Evolutionary conservation across 2,797 vertebrate genomes (phyloP).

Genomic region (Lithobates pipiens): DNA sequence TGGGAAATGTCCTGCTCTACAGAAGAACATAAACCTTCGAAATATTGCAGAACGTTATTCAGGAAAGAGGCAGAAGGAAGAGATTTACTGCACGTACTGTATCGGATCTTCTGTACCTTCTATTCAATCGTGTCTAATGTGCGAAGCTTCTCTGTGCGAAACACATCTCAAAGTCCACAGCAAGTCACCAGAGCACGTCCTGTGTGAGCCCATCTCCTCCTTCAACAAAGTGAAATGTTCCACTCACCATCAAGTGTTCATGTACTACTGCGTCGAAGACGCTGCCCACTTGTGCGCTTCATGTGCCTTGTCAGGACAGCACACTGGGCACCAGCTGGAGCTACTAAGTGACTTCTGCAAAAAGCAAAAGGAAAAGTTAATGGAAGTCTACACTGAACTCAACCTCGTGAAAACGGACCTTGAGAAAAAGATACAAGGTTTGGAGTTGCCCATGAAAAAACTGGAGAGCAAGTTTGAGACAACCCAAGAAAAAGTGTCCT

Average conservation of each 20-base stretch:
- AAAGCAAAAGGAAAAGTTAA: conserved; percentile 73
- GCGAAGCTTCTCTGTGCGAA: conserved; percentile 72
- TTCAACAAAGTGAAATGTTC: conserved; percentile 63
- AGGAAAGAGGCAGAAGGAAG: background rate
- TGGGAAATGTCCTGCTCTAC: conserved; percentile 59
- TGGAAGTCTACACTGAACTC: conserved; percentile 59
- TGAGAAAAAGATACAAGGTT: background rate
- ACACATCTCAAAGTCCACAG: conserved; percentile 74
- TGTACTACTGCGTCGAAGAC: conserved; percentile 76
- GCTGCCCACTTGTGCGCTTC: conserved; percentile 70
- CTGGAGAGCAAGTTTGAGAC: background rate
- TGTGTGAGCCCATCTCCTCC: conserved; percentile 65
- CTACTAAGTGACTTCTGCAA: conserved; percentile 66
- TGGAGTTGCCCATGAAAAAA: background rate
- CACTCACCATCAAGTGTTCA: conserved; percentile 66
- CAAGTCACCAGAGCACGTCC: conserved; percentile 67
- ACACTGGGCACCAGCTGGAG: conserved; percentile 73
- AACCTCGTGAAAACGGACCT: background rate
- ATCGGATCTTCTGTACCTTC: conserved; percentile 47
- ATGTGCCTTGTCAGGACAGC: conserved; percentile 71
- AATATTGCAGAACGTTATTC: background rate
- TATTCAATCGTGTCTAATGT: conserved; percentile 74
- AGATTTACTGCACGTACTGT: conserved; percentile 71
- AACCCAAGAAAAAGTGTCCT: background rate
- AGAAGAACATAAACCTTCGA: conserved; percentile 73